Evolutionary conservation across 1,140 invertebrate genomes (phyloP).

Genomic region (Trichonephila clavipes): DNA sequence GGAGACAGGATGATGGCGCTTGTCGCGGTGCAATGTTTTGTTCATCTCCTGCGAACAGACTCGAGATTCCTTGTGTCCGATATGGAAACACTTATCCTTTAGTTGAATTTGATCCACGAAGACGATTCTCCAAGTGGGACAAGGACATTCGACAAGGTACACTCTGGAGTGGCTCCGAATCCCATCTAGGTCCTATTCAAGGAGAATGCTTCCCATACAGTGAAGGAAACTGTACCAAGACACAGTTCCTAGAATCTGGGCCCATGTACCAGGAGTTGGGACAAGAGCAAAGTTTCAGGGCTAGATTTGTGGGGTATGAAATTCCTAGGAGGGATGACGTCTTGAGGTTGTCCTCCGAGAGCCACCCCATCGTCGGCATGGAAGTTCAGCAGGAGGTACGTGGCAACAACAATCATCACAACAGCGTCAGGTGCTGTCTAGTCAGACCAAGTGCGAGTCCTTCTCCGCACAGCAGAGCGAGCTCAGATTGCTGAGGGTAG

Average conservation of each 20-base stretch:
- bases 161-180: conserved; percentile 41
- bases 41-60: conserved; percentile 27
- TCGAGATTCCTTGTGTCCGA: conserved; percentile 47
- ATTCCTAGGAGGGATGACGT: conserved; percentile 55
- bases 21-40: conserved; percentile 19
- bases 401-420: conserved; percentile 9
- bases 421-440: conserved; percentile 57
- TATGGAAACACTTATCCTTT: conserved; percentile 63
- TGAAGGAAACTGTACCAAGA: conserved; percentile 54
- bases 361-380: neutral
- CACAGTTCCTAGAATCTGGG: conserved; percentile 30
- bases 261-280: conserved; percentile 69
- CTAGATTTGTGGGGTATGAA: conserved; percentile 57
- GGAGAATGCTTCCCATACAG: conserved; percentile 62
- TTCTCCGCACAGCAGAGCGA: conserved; percentile 65
- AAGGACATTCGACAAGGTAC: conserved; percentile 58
- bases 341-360: conserved; percentile 37
- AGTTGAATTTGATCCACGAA: conserved; percentile 39
- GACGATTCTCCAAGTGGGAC: conserved; percentile 65
- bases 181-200: conserved; percentile 55
- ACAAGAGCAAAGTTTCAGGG: conserved; percentile 51
- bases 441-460: conserved; percentile 73
- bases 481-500: conserved; percentile 69
- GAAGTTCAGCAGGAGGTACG: conserved; percentile 52
- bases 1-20: conserved; percentile 31